Base-by-base conservation (phyloP, 2,113 vertebrate species). In the Esox niger region DNA sequence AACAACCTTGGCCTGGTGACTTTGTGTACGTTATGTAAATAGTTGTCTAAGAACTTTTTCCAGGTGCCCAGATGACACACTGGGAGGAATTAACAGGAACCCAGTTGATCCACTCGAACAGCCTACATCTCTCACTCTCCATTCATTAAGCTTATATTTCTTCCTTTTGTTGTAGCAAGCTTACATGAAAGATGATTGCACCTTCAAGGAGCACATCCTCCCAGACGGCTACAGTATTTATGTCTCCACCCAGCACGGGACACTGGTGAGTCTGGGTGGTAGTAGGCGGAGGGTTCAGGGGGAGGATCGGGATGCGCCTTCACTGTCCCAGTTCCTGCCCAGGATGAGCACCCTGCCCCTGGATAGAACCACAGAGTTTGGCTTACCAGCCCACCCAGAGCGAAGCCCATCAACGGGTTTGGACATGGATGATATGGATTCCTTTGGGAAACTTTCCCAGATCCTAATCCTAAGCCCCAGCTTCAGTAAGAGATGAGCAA, bases 141-240 rank as follows among this genome's bases (percentile, higher is more conserved):
- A 13, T 9, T 20, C 20, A 62, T 1, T 2, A 67, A 25, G 54
- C 59, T 3, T 60, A 35, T 23, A 3, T 17, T 32, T 64, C 21
- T 6, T 32, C 29, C 38, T 43, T 11, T 9, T 8, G 76, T 2
- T 9, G 7, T 54, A 99, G 97, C 71, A 71, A 52, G 84, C 80
- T 26, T 98, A 92, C 80, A 91, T 83, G 3, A 86, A 84, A 3
- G 95, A 95, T 0, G 93, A 97, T 68, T 99, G 97, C 47, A 91
- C 92, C 43, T 99, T 99, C 57, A 87, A 91, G 74, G 97, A 99
- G 68, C 91, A 93, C 70, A 91, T 98, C 61, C 74, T 92, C 9
- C 87, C 93, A 0, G 93, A 95, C 0, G 94, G 95, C 35, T 97
- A 95, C 90, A 99, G 92, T 0, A 63, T 94, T 23, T 99, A 98